Evolutionary conservation across 2,888 invertebrate species (phyloP).

Genomic region (Lithophane semibrunnea): DNA sequence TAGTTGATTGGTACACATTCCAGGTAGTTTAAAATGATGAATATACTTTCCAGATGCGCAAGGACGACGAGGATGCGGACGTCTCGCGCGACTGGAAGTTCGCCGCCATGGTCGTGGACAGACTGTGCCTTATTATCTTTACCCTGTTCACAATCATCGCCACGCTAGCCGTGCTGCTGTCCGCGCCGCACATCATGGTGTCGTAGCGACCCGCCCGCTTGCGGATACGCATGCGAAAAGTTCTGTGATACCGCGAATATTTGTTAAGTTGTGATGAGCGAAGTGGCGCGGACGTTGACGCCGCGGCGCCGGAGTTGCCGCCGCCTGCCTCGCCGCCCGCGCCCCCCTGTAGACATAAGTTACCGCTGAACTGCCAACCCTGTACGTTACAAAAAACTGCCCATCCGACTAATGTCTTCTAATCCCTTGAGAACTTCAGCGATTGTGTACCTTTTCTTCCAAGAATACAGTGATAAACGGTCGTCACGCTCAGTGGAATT

Average conservation of each 20-base stretch:
- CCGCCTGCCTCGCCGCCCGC: slow-evolving; percentile 86
- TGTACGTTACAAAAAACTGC: slow-evolving; percentile 85
- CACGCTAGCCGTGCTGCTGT: slow-evolving; percentile 98
- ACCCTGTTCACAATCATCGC: slow-evolving; percentile 99
- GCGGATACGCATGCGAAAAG: slow-evolving; percentile 89
- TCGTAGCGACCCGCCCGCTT: slow-evolving; percentile 93
- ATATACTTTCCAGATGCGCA: slow-evolving; percentile 93
- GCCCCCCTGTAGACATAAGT: slow-evolving; percentile 88
- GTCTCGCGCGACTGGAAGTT: slow-evolving; percentile 99
- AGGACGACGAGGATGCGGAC: slow-evolving; percentile 98
- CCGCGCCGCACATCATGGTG: slow-evolving; percentile 98
- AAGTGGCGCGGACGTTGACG: slow-evolving; percentile 86
- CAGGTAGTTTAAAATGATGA: slow-evolving; percentile 2
- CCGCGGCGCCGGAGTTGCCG: slow-evolving; percentile 85
- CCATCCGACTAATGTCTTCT: slow-evolving; percentile 80
- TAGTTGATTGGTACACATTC: not conserved
- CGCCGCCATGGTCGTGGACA: slow-evolving; percentile 99
- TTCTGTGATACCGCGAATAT: slow-evolving; percentile 93
- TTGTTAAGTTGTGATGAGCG: slow-evolving; percentile 92
- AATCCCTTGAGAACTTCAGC: slow-evolving; percentile 76
- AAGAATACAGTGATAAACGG: slow-evolving; percentile 69
- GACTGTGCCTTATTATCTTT: slow-evolving; percentile 99
- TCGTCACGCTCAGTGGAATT: slow-evolving; percentile 70
- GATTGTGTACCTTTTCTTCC: slow-evolving; percentile 77
- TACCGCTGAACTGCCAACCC: slow-evolving; percentile 87